Base-by-base conservation (phyloP, 2,888 invertebrate genomes). In the Dascillus cervinus region DNA sequence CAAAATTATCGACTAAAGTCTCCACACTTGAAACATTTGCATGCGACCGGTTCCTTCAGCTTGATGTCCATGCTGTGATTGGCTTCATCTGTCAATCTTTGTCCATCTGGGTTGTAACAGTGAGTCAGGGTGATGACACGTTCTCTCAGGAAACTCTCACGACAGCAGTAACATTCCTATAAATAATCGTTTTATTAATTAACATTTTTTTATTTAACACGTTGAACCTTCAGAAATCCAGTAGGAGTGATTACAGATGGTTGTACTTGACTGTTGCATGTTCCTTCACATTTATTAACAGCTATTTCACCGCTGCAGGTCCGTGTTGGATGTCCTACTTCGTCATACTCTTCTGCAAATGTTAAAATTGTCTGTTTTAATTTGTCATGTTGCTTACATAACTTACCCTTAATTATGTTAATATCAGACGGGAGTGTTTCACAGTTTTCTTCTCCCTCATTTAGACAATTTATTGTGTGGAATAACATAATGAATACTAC, bases 251-350 rank as follows among this genome's bases (percentile, higher is more conserved):
- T 79, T 17, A 91, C 88, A 27, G 89, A 90, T 2, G 92, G 91
- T 54, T 90, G 87, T 26, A 92, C 89, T 67, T 89, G 89, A 43
- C 92, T 94, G 46, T 76, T 82, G 60, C 94, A 94, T 43, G 84
- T 79, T 12, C 94, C 94, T 63, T 94, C 94, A 57, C 94, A 94
- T 69, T 92, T 94, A 57, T 87, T 91, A 1, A 94, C 89, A 8
- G 77, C 80, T 22, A 94, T 77, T 64, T 89, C 90, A 1, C 88
- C 90, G 57, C 84, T 89, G 58, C 94, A 94, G 8, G 88, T 88
- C 54, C 91, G 71, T 50, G 80, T 72, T 50, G 91, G 68, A 46
- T 84, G 71, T n/a, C 90, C 90, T 51, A 82, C 67, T 44, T 89
- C 88, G 53, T 88, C 85, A 54, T 83, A 90, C 61, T 92, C 90